Conservation (phyloP, 2,888 invertebrate species). For the Ernsta delagoae region DNA sequence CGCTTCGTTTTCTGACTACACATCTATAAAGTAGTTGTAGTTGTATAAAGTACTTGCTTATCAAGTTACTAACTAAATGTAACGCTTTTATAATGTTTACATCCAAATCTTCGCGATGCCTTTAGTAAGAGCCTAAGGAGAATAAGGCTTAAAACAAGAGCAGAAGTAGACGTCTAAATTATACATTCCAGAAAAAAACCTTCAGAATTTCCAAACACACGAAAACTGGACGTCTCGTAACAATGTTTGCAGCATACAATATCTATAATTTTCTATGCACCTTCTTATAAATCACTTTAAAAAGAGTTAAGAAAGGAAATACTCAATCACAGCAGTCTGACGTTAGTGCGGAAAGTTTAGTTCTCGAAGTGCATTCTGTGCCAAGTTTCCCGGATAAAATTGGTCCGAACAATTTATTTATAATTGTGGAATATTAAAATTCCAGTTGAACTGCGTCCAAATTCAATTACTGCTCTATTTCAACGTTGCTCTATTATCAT, state of each 20-base stretch:
- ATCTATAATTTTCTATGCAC: neutral
- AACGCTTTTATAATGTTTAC: neutral
- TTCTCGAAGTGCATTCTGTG: constrained; percentile 2
- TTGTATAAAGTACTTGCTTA: neutral
- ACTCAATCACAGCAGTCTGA: constrained; percentile 3
- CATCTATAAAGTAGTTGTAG: neutral
- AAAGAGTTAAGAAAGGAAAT: neutral
- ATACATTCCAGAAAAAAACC: no score
- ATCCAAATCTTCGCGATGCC: no score
- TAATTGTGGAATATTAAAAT: neutral
- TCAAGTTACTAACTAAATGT: neutral
- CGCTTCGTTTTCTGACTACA: neutral
- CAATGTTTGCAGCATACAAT: no score
- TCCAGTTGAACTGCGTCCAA: neutral
- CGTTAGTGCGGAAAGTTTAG: constrained; percentile 5
- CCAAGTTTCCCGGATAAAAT: neutral
- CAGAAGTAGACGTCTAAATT: no score
- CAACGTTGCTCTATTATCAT: no score
- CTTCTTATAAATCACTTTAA: neutral
- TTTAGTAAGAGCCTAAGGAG: no score
- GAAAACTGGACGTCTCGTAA: no score
- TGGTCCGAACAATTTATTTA: neutral
- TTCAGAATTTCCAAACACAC: no score
- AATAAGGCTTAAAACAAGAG: no score
- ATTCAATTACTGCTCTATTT: neutral